Conservation (phyloP, 2,888 invertebrate genomes). For the Opisthograptis luteolata region DNA sequence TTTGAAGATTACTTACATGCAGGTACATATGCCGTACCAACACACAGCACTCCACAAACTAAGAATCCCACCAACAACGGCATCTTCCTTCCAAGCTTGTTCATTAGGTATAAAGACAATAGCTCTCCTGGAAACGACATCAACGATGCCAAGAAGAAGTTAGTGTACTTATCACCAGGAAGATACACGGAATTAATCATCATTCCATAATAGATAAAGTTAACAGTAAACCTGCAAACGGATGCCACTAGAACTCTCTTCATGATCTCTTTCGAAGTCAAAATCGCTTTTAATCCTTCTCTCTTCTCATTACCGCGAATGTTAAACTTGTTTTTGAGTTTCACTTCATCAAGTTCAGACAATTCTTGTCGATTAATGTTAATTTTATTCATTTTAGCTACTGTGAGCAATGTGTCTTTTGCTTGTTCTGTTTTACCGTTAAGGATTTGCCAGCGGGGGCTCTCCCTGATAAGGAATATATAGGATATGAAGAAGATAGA, state of each 20-base stretch:
- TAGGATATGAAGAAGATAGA: slow-evolving; percentile 56
- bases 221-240: slow-evolving; percentile 58
- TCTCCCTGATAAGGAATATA: slow-evolving; percentile 59
- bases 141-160: slow-evolving; percentile 64
- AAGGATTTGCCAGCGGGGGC: slow-evolving; percentile 70
- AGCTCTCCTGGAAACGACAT: slow-evolving; percentile 75
- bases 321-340: slow-evolving; percentile 58
- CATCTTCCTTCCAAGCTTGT: slow-evolving; percentile 63
- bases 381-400: slow-evolving; percentile 60
- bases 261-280: slow-evolving; percentile 59
- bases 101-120: slow-evolving; percentile 63
- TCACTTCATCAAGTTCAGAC: slow-evolving; percentile 48
- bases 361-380: slow-evolving; percentile 56
- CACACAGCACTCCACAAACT: slow-evolving; percentile 55
- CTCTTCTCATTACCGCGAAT: slow-evolving; percentile 52
- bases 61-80: slow-evolving; percentile 61
- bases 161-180: slow-evolving; percentile 69
- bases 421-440: slow-evolving; percentile 61
- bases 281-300: slow-evolving; percentile 54
- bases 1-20: slow-evolving; percentile 61
- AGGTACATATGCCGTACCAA: slow-evolving; percentile 57
- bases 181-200: slow-evolving; percentile 69
- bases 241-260: slow-evolving; percentile 55
- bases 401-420: slow-evolving; percentile 51
- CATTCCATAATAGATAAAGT: slow-evolving; percentile 70